These are phyloP conservation scores for Urophycis tenuis DNA, from an alignment of 2,797 vertebrate species.

Conservation along the genomic window DNA sequence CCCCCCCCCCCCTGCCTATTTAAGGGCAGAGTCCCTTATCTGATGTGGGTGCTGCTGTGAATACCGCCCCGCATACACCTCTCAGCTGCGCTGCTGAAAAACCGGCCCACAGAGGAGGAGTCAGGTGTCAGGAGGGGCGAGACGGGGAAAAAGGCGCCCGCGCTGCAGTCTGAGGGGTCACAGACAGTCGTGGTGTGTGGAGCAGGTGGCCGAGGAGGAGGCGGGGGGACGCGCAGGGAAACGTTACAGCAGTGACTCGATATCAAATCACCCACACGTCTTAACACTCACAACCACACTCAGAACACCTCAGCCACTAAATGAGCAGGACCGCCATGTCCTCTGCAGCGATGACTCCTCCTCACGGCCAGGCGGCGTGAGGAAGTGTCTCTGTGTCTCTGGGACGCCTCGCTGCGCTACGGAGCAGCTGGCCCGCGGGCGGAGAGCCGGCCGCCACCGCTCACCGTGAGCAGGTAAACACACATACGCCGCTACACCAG, in stretches of 20 bases:
- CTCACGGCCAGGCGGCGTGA: neutral
- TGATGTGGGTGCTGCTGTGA: neutral
- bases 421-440: no score
- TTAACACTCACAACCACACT: neutral
- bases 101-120: neutral
- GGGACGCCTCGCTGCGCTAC: neutral
- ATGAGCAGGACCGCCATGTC: neutral
- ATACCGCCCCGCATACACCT: neutral
- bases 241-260: neutral
- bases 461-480: no score
- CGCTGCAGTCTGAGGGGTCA: neutral
- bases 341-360: neutral
- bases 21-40: neutral
- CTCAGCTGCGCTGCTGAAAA: neutral
- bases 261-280: slow-evolving; percentile 1
- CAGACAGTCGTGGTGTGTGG: neutral
- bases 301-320: neutral
- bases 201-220: slow-evolving; percentile 1
- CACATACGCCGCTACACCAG: no score
- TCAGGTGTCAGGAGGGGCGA: neutral
- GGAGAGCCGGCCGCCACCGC: no score
- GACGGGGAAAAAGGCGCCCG: neutral
- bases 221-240: neutral
- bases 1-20: neutral
- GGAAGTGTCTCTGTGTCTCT: neutral